Conservation (phyloP, 2,797 vertebrate species). For the Lophius americanus region DNA sequence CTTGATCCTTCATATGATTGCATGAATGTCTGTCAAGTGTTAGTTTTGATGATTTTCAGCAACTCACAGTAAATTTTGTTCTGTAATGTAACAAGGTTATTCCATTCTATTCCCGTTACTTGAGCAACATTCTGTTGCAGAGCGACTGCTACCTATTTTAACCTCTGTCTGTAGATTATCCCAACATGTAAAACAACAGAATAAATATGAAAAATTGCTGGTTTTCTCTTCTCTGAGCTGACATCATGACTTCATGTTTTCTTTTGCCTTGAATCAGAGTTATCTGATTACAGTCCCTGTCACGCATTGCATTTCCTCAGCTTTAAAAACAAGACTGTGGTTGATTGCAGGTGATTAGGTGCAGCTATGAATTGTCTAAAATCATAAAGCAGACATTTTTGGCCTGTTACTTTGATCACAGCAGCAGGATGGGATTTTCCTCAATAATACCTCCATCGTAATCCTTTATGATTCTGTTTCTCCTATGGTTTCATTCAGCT, state of each 20-base stretch:
- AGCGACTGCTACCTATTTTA: constrained; percentile 53
- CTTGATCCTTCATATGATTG: no score
- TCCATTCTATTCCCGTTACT: constrained; percentile 38
- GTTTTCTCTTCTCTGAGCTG: constrained; percentile 21
- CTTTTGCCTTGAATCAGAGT: constrained; percentile 28
- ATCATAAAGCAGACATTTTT: constrained; percentile 33
- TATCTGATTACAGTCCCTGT: constrained; percentile 46
- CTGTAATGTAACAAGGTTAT: no score
- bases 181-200: constrained; percentile 62
- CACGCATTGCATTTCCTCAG: constrained; percentile 13
- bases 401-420: constrained; percentile 40
- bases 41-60: no score
- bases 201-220: constrained; percentile 5
- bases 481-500: neutral
- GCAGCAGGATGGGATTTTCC: constrained; percentile 13
- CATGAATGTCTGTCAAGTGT: no score
- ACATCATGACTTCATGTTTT: constrained; percentile 42
- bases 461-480: constrained; percentile 14
- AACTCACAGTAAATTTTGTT: no score
- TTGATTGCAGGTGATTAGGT: constrained; percentile 56
- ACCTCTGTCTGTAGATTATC: constrained; percentile 52
- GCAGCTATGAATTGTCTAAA: constrained; percentile 13
- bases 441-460: no score
- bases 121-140: constrained; percentile 42
- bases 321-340: constrained; percentile 10